Conservation (phyloP, 2,797 vertebrate species). For the Sylvilagus floridanus region DNA sequence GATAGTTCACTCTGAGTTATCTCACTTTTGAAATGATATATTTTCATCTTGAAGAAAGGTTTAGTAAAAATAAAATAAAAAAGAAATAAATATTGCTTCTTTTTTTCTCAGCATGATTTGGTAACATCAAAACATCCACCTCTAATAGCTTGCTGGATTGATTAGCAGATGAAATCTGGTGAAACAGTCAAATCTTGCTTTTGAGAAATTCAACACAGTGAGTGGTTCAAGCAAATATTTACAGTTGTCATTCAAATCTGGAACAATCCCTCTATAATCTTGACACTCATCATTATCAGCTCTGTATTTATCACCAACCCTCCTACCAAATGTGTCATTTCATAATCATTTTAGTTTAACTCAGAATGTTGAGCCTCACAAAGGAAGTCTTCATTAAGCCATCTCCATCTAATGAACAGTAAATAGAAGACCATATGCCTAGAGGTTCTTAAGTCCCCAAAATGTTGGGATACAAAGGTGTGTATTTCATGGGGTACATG, state of each 20-base stretch:
- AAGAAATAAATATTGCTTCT: background rate
- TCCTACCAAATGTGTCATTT: slow-evolving; percentile 1
- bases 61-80: background rate
- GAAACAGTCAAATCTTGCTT: slow-evolving; percentile 27
- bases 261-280: slow-evolving; percentile 5
- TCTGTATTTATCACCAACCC: background rate
- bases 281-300: background rate
- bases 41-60: slow-evolving; percentile 49
- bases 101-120: slow-evolving; percentile 19
- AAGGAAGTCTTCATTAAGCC: background rate
- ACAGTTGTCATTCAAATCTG: background rate
- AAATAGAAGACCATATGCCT: background rate
- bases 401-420: background rate
- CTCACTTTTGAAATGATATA: slow-evolving; percentile 41
- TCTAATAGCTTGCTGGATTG: background rate
- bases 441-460: background rate
- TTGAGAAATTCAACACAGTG: slow-evolving; percentile 34
- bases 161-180: slow-evolving; percentile 57
- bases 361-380: background rate
- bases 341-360: slow-evolving; percentile 56
- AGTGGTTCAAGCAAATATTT: slow-evolving; percentile 32
- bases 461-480: background rate
- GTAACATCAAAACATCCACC: background rate
- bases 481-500: background rate
- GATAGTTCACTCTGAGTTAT: slow-evolving; percentile 9